Base-by-base conservation (phyloP, 1,140 invertebrate species). In the Ectropis grisescens region DNA sequence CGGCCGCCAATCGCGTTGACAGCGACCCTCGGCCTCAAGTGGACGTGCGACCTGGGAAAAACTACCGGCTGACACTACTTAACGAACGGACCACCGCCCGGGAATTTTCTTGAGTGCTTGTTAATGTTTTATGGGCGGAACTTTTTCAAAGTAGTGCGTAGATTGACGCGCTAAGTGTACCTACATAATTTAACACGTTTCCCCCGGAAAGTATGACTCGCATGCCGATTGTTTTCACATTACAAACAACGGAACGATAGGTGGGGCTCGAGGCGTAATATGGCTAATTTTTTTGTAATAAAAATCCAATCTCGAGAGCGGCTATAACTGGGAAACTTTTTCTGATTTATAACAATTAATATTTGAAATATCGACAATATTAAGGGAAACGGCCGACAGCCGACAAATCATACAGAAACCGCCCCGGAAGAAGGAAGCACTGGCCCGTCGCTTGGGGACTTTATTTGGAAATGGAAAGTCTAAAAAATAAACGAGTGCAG, bases 321-420 rank as follows among this genome's bases (percentile, higher is more conserved):
- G 50, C 48, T 47, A 58, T 67, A 60, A 65, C 35, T 35, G 44
- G 44, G 40, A 54, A 41, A 46, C 38, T 47, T 74, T 75, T 59
- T 55, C 55, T 78, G 72, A 78, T 75, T 78, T 81, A 76, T 78
- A 75, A 72, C 70, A 78, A 81, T 81, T 81, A 81, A 71, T 76
- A 70, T 71, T 80, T 78, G 72, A 78, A 81, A 81, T 81, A 81
- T 76, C 72, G 76, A 76, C 71, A 78, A 66, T 76, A 81, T 81
- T 76, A 75, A 70, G 70, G 72, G 62, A 80, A 80, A 68, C 58
- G 70, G 68, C 53, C 59, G 62, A 64, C 70, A 67, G 75, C 58
- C 76, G 61, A 81, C 76, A 78, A 81, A 81, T 81, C 76, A 78
- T 75, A 72, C 60, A 64, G 72, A 71, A 74, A 74, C 71, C 72